Conservation (phyloP, 2,888 invertebrate genomes). For the Yponomeuta malinellus region DNA sequence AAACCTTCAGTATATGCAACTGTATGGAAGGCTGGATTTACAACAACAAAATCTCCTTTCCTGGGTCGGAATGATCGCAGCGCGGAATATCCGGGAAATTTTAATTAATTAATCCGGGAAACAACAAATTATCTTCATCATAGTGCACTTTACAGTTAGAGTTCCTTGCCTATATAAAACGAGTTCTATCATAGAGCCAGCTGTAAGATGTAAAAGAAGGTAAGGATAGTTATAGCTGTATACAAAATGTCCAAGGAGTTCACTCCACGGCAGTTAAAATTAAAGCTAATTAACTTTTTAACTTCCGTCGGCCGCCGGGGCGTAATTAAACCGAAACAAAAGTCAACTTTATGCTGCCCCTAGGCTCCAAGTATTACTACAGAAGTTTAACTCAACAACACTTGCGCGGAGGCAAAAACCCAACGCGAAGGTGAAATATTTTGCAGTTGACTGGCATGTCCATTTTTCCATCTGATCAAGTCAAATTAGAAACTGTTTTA, state of each 20-base stretch:
- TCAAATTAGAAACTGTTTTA: too few relatives aligned
- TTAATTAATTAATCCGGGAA: too few relatives aligned
- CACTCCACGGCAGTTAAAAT: slow-evolving; percentile 51
- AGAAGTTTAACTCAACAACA: background rate
- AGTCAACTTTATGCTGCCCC: slow-evolving; percentile 56
- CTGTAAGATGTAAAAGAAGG: background rate
- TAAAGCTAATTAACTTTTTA: slow-evolving; percentile 68
- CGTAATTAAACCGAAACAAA: slow-evolving; percentile 67
- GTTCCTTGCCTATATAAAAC: too few relatives aligned
- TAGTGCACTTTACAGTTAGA: too few relatives aligned
- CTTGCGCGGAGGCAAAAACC: too few relatives aligned
- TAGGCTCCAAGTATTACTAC: slow-evolving; percentile 27
- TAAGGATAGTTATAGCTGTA: background rate
- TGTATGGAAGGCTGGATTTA: background rate
- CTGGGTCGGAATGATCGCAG: too few relatives aligned
- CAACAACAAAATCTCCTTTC: too few relatives aligned
- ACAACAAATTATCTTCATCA: too few relatives aligned
- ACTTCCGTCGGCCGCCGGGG: slow-evolving; percentile 41
- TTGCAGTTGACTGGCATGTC: too few relatives aligned
- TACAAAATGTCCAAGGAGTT: slow-evolving; percentile 3
- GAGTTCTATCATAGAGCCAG: background rate
- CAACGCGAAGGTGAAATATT: too few relatives aligned
- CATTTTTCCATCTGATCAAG: too few relatives aligned
- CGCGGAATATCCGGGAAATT: too few relatives aligned
- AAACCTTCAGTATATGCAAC: background rate